Conservation (phyloP, 2,797 vertebrate species). For the Chelmon rostratus region DNA sequence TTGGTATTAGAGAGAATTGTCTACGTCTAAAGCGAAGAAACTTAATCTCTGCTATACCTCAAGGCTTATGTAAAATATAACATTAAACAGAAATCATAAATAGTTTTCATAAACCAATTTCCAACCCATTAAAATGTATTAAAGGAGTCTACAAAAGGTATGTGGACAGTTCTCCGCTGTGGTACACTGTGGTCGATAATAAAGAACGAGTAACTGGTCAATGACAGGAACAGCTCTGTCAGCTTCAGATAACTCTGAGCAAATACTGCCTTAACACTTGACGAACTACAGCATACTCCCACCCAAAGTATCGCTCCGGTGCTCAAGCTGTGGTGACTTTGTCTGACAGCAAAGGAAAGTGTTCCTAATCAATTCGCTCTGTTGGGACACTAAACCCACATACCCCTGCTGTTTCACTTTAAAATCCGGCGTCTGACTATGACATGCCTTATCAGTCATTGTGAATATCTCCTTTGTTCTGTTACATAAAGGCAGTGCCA, state of each 20-base stretch:
- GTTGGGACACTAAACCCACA: slow-evolving; percentile 46
- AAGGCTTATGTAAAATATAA: slow-evolving; percentile 43
- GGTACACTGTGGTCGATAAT: slow-evolving; percentile 24
- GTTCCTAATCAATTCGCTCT: slow-evolving; percentile 59
- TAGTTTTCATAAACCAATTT: slow-evolving; percentile 33
- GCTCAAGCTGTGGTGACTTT: slow-evolving; percentile 54
- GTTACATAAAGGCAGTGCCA: slow-evolving; percentile 59
- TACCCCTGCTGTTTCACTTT: slow-evolving; percentile 40
- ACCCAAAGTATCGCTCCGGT: slow-evolving; percentile 43
- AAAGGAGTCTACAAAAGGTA: slow-evolving; percentile 19
- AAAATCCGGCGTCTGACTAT: slow-evolving; percentile 47
- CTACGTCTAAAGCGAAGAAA: slow-evolving; percentile 2
- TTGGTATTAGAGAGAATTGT: slow-evolving; percentile 20
- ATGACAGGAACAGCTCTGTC: slow-evolving; percentile 58
- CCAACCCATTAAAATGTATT: slow-evolving; percentile 11
- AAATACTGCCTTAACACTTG: slow-evolving; percentile 60
- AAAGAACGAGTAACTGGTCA: slow-evolving; percentile 50
- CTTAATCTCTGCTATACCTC: background rate
- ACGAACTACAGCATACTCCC: slow-evolving; percentile 51
- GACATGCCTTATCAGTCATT: slow-evolving; percentile 69
- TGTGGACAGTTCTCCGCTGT: slow-evolving; percentile 26
- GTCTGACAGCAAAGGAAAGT: slow-evolving; percentile 55
- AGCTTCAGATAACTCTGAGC: slow-evolving; percentile 63
- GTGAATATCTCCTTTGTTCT: slow-evolving; percentile 67
- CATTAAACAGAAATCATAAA: slow-evolving; percentile 25